Evolutionary conservation across 2,113 vertebrate species (phyloP).

Genomic region (Alligator mississippiensis): DNA sequence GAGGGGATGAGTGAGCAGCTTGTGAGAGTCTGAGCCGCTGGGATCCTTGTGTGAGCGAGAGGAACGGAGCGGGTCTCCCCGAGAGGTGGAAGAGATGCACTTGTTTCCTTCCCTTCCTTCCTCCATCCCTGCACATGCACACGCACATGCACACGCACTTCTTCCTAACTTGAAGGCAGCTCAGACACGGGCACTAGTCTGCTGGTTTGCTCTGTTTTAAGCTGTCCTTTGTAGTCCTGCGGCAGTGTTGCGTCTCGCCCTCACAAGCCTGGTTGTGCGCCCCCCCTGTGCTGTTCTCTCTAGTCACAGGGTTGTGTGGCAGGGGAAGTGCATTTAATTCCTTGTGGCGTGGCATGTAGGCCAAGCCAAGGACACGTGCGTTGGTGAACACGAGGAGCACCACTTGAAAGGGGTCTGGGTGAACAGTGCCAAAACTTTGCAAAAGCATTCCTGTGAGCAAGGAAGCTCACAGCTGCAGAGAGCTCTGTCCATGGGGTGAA

Average conservation of each 20-base stretch:
- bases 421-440: not conserved
- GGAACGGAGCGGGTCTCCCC: not conserved
- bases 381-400: no score
- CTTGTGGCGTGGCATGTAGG: not conserved
- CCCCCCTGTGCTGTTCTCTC: not conserved
- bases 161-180: not conserved
- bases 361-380: not conserved
- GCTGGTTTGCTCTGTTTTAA: not conserved
- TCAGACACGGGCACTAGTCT: not conserved
- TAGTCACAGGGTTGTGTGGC: not conserved
- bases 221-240: not conserved
- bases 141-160: not conserved
- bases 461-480: not conserved
- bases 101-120: fast-evolving
- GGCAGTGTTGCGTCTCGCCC: no score
- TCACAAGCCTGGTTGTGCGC: not conserved
- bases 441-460: not conserved
- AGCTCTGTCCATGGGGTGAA: not conserved
- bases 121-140: fast-evolving
- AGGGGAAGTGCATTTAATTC: not conserved
- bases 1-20: not conserved
- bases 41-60: not conserved
- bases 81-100: fast-evolving
- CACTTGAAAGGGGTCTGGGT: no score
- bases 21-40: not conserved